Base-by-base conservation (phyloP, 2,797 vertebrate species). In the Molossus molossus region DNA sequence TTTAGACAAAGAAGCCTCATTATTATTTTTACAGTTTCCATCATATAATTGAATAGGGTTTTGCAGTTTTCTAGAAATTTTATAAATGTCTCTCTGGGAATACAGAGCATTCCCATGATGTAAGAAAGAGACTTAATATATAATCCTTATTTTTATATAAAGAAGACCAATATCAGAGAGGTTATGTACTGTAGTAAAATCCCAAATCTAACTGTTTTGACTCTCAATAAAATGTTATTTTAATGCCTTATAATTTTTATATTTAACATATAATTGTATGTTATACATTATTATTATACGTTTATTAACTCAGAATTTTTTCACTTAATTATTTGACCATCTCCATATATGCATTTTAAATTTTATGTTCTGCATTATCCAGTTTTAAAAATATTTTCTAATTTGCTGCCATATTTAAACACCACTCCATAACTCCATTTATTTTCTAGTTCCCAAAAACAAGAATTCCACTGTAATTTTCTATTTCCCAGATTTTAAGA, bases 271-370 rank as follows among this genome's bases (percentile, higher is more conserved):
- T n/a, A 67, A 57, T 48, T 33, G 40, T 10, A 15, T 27, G 0
- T 82, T 65, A 23, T 50, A 65, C 3, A 29, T 10, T 58, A 48
- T 79, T 48, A 86, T 76, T n/a, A 62, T 6, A 53, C 53, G 3
- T 70, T 60, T 91, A 21, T 83, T 27, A 58, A 17, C 23, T 86
- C 45, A 73, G 18, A 70, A 79, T 88, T 94, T 82, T 29, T 87
- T 18, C 20, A 23, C 10, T 88, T 76, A 60, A 1, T 58, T 77
- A 53, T 85, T 67, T 90, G 27, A 85, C 17, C 18, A 37, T 58
- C 58, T 91, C 27, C 37, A 73, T 37, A 88, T 25, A 17, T 73
- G 27, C 15, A n/a, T 75, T 70, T 75, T 65, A 15, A 58, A 67
- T 25, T 88, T 79, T 72, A 37, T 20, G 17, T 69, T 94, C 27